Percentiles rank a stretch among this genome's conserved stretches.
These are phyloP conservation scores for Tetraneura akinire DNA, from an alignment of 1,140 invertebrate species.

Conservation along the genomic window DNA sequence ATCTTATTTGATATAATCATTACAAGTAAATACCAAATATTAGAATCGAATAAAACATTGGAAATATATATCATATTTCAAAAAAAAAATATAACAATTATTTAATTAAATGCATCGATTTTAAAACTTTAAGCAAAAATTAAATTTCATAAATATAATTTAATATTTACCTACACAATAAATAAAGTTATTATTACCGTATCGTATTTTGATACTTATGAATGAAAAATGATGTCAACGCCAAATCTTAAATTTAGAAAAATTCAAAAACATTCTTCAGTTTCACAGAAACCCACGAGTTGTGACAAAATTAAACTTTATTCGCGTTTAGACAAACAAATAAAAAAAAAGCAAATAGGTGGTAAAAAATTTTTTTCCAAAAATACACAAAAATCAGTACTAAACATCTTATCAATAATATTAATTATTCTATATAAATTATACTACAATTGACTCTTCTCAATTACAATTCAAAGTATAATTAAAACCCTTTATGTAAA, in stretches of 20 bases:
- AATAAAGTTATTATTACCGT: background rate
- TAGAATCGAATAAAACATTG: no score
- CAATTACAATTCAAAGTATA: background rate
- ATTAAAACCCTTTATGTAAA: background rate
- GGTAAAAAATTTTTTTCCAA: background rate
- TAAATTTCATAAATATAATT: no score
- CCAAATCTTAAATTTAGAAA: slow-evolving; percentile 39
- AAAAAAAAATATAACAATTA: no score
- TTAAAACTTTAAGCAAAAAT: no score
- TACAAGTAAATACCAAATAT: no score
- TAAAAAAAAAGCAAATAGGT: background rate
- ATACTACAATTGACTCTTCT: background rate
- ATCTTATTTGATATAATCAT: no score
- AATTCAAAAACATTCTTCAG: slow-evolving; percentile 9
- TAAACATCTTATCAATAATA: background rate
- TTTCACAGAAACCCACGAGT: slow-evolving; percentile 32
- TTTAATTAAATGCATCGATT: no score
- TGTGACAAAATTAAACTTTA: slow-evolving; percentile 43
- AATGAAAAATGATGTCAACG: slow-evolving; percentile 6
- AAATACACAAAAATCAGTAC: background rate
- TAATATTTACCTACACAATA: background rate
- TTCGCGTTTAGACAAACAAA: background rate
- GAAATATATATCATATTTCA: no score
- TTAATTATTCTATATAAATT: background rate
- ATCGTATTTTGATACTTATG: background rate